These are phyloP conservation scores for Atethmia centrago DNA, from an alignment of 2,888 invertebrate genomes.

Conservation along the genomic window DNA sequence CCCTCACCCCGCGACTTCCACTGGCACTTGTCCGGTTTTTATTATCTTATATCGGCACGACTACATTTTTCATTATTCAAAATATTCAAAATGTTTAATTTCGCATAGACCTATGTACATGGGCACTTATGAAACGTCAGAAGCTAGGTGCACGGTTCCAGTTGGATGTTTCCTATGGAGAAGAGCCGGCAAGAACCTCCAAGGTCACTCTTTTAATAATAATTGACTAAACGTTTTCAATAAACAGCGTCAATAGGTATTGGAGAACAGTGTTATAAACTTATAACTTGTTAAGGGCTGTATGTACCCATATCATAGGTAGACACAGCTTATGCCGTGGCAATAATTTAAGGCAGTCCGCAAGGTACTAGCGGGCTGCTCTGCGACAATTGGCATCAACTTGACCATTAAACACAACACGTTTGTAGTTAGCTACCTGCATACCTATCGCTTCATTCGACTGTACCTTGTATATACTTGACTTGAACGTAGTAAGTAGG, in stretches of 20 bases:
- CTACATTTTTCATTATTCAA: too few species aligned
- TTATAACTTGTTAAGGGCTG: too few species aligned
- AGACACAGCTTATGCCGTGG: neutral
- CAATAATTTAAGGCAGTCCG: neutral
- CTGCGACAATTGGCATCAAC: too few species aligned
- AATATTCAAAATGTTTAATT: too few species aligned
- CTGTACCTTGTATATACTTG: neutral
- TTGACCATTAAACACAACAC: neutral
- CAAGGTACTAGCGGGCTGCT: neutral
- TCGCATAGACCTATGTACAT: too few species aligned
- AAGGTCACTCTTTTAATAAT: neutral
- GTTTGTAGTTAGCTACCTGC: neutral
- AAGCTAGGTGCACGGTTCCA: neutral
- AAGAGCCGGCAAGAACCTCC: neutral
- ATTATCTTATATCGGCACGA: too few species aligned
- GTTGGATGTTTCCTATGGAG: neutral
- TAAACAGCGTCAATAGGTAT: neutral
- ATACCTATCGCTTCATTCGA: neutral
- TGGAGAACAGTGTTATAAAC: too few species aligned
- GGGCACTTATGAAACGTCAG: neutral
- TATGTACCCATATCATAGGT: neutral
- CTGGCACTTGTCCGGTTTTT: too few species aligned
- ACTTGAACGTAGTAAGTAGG: neutral
- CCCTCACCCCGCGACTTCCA: too few species aligned
- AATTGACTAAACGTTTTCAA: neutral